A percentile compares a stretch with the other conserved stretches of the same genome.
phyloP scores from a whole-genome alignment of 2,797 vertebrate genomes.

The Myoxocephalus aenaeus region DNA sequence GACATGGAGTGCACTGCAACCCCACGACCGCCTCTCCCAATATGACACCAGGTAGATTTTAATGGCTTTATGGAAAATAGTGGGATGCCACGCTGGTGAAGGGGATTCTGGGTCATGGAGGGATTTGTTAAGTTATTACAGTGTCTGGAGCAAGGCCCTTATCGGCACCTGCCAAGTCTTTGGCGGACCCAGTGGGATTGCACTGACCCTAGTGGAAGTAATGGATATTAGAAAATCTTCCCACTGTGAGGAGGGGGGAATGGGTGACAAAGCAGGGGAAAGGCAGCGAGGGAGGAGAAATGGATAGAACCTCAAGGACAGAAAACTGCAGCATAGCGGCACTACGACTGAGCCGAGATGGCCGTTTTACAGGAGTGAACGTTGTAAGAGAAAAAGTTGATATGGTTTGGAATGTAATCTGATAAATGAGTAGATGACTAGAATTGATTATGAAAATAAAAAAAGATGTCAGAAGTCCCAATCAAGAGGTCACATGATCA shows the following conservation, averaged over 20 bases:
- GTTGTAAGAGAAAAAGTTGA: conserved; percentile 2
- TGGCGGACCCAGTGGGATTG: conserved; percentile 82
- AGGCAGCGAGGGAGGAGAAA: conserved; percentile 70
- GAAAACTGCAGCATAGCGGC: conserved; percentile 39
- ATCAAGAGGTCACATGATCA: conserved; percentile 11
- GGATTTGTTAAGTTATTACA: conserved; percentile 89
- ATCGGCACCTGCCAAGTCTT: conserved; percentile 87
- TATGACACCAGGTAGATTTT: conserved; percentile 80
- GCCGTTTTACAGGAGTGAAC: conserved; percentile 23
- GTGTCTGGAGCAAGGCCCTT: conserved; percentile 85
- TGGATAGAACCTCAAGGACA: conserved; percentile 80
- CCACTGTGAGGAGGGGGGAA: conserved; percentile 74
- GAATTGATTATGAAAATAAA: neutral
- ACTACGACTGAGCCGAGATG: conserved; percentile 44
- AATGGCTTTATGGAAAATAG: conserved; percentile 85
- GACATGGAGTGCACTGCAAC: conserved; percentile 58
- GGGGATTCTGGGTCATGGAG: conserved; percentile 84
- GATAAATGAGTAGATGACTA: neutral
- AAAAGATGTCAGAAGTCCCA: neutral
- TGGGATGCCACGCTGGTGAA: conserved; percentile 76
- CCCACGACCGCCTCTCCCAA: conserved; percentile 59
- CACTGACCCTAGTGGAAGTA: conserved; percentile 87
- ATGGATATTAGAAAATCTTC: conserved; percentile 88
- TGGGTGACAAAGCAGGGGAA: conserved; percentile 73
- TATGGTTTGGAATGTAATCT: conserved; percentile 12